Evolutionary conservation across 30 jellyfish, hydroid and myxozoan genomes (phyloP).

Genomic region (Hydractinia symbiolongicarpus): DNA sequence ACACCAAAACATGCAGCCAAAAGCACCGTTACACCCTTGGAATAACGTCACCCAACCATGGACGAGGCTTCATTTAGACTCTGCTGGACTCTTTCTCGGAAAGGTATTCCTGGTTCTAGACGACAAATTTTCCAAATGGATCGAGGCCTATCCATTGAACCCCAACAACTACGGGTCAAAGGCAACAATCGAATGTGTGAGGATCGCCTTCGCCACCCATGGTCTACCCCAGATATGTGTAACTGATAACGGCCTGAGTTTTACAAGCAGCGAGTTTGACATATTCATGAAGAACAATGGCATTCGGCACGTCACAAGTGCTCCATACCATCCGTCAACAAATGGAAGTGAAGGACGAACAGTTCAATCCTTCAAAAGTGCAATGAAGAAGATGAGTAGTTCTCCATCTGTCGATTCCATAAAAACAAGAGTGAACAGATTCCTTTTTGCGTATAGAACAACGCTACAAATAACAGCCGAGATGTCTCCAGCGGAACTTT

Average conservation of each 20-base stretch:
- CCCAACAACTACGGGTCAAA: conserved; percentile 23
- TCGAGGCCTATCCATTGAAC: conserved; percentile 16
- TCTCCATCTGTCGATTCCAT: not conserved
- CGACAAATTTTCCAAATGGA: conserved; percentile 43
- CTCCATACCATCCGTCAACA: conserved; percentile 18
- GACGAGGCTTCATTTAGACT: conserved; percentile 33
- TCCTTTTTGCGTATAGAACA: not conserved
- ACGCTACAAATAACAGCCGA: not conserved
- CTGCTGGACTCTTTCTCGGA: conserved; percentile 28
- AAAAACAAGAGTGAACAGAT: not conserved
- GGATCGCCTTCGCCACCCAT: conserved; percentile 9
- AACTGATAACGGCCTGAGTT: not conserved
- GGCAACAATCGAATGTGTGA: conserved; percentile 21
- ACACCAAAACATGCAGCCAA: conserved; percentile 12
- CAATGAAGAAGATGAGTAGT: conserved; percentile 19
- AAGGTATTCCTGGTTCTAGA: conserved; percentile 22
- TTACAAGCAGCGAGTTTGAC: conserved; percentile 10
- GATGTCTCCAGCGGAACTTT: not conserved
- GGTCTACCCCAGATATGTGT: conserved; percentile 17
- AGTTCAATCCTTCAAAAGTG: conserved; percentile 21
- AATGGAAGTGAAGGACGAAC: conserved; percentile 20
- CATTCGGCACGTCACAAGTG: not conserved
- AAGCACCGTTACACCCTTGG: conserved; percentile 26
- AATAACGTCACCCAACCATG: conserved; percentile 21
- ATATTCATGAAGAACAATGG: conserved; percentile 10